These are phyloP conservation scores for Coendou prehensilis DNA, from an alignment of 2,797 vertebrate species.

Conservation along the genomic window DNA sequence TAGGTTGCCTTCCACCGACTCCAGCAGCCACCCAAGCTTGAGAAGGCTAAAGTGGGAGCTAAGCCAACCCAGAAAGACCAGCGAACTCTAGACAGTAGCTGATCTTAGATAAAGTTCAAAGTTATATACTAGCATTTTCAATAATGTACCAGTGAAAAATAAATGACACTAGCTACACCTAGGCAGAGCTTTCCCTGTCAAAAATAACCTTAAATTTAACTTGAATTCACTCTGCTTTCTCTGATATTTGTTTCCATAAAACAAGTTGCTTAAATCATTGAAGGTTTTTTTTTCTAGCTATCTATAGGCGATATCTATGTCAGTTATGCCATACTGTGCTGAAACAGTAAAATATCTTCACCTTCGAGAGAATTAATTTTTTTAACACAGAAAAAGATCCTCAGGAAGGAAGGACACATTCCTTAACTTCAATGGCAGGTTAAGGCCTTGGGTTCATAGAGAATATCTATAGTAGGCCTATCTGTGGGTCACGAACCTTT, in stretches of 20 bases:
- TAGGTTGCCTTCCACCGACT: neutral
- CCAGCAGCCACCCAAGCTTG: neutral
- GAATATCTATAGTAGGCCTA: neutral
- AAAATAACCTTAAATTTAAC: slow-evolving; percentile 49
- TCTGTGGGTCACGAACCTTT: slow-evolving; percentile 2
- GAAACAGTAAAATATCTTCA: slow-evolving; percentile 34
- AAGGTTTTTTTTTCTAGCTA: slow-evolving; percentile 46
- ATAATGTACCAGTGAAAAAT: slow-evolving; percentile 13
- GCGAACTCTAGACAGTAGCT: slow-evolving; percentile 48
- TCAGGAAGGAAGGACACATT: neutral
- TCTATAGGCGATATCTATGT: neutral
- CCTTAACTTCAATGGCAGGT: neutral
- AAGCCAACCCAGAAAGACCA: slow-evolving; percentile 19
- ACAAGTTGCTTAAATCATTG: slow-evolving; percentile 23
- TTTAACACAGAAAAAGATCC: neutral
- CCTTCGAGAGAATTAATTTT: slow-evolving; percentile 20
- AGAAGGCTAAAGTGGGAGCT: slow-evolving; percentile 23
- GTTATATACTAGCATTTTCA: slow-evolving; percentile 58
- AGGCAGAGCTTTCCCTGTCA: slow-evolving; percentile 43
- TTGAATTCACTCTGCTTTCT: slow-evolving; percentile 26
- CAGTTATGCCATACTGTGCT: neutral
- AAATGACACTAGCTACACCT: slow-evolving; percentile 16
- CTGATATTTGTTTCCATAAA: slow-evolving; percentile 46
- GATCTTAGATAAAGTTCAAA: slow-evolving; percentile 47
- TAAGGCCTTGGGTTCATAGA: neutral